These are phyloP conservation scores for Caradrina kadenii DNA, from an alignment of 2,888 invertebrate genomes.

Conservation along the genomic window DNA sequence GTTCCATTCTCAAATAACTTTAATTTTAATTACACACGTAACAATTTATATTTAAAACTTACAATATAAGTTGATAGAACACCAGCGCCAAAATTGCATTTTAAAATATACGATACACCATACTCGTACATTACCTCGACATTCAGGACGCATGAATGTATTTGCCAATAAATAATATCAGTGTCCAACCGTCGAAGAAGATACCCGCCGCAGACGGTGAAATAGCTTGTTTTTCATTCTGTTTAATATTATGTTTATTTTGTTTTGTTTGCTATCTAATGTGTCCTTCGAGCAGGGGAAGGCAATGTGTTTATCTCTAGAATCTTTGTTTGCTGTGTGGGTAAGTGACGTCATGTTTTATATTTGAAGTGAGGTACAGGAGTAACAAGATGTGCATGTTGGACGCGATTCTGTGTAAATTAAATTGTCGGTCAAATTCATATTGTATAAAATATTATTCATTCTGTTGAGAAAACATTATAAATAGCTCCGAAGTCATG, in stretches of 20 bases:
- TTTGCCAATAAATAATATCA: slow-evolving; percentile 88
- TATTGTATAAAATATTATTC: background rate
- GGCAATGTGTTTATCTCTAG: slow-evolving; percentile 75
- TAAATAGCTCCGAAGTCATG: background rate
- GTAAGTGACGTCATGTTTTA: slow-evolving; percentile 80
- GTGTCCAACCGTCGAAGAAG: slow-evolving; percentile 69
- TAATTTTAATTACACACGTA: slow-evolving; percentile 35
- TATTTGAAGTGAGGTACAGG: slow-evolving; percentile 57
- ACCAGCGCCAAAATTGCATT: slow-evolving; percentile 20
- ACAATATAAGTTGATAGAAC: slow-evolving; percentile 16
- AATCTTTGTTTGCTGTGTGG: slow-evolving; percentile 74
- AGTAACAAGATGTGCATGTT: slow-evolving; percentile 75
- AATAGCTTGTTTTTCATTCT: slow-evolving; percentile 76
- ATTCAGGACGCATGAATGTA: slow-evolving; percentile 85
- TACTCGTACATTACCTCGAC: slow-evolving; percentile 58
- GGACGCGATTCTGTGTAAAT: slow-evolving; percentile 61
- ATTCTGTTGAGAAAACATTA: background rate
- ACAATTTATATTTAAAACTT: slow-evolving; percentile 24
- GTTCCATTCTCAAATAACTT: slow-evolving; percentile 52
- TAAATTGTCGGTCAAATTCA: slow-evolving; percentile 54
- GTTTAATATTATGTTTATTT: slow-evolving; percentile 70
- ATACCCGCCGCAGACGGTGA: slow-evolving; percentile 78
- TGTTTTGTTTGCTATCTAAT: slow-evolving; percentile 86
- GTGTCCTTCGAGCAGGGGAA: slow-evolving; percentile 74
- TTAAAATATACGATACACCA: slow-evolving; percentile 48